Percentiles rank a stretch among this genome's conserved stretches.
These are phyloP conservation scores for Caenorhabditis wallacei DNA, from an alignment of 2,888 invertebrate genomes.

Conservation along the genomic window DNA sequence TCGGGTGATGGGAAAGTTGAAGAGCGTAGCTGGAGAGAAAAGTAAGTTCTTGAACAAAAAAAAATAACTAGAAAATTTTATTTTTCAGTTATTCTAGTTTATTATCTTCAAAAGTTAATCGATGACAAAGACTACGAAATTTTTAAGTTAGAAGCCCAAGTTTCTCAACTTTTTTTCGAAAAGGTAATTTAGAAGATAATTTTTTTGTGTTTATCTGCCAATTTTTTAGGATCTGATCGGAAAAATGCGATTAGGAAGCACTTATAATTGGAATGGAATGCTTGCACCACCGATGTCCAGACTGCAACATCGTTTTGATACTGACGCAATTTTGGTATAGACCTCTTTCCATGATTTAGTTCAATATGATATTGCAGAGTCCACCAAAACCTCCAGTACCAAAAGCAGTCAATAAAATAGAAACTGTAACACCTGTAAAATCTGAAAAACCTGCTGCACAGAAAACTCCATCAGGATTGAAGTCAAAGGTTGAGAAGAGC, in stretches of 20 bases:
- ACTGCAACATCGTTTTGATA: neutral
- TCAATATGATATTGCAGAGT: neutral
- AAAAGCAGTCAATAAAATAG: neutral
- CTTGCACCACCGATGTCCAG: constrained; percentile 40
- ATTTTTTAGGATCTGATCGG: constrained; percentile 37
- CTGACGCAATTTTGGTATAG: constrained; percentile 23
- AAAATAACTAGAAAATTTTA: neutral
- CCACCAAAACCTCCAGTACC: neutral
- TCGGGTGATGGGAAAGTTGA: constrained; percentile 47
- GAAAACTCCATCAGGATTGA: constrained; percentile 20
- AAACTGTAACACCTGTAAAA: neutral
- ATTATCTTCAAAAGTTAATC: constrained; percentile 28
- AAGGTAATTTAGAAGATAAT: constrained; percentile 4
- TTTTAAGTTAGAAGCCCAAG: constrained; percentile 52
- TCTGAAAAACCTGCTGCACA: neutral
- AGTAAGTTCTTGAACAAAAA: no score
- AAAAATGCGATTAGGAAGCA: constrained; percentile 33
- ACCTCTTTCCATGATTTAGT: neutral
- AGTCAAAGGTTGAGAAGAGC: constrained; percentile 16
- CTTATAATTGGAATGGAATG: constrained; percentile 35
- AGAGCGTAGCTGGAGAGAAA: constrained; percentile 31
- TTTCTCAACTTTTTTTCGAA: constrained; percentile 31
- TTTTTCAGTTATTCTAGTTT: constrained; percentile 46
- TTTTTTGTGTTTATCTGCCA: neutral
- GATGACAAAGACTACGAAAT: constrained; percentile 53